These are phyloP conservation scores for Sorex araneus DNA, from an alignment of 2,113 vertebrate species.

Conservation along the genomic window DNA sequence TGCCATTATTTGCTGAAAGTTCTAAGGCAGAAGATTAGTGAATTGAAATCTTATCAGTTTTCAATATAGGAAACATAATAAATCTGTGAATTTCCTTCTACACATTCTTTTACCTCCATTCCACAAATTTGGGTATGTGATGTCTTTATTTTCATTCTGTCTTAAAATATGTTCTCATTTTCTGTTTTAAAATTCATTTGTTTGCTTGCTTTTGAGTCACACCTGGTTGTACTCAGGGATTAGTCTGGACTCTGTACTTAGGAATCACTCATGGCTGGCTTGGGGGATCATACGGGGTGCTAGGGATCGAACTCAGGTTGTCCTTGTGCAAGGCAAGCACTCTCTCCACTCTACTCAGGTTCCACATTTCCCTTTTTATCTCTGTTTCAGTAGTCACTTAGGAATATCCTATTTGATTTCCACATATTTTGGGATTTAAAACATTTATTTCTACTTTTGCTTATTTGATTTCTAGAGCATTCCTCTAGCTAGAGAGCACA, in stretches of 20 bases:
- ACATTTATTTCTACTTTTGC: background rate
- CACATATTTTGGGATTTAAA: background rate
- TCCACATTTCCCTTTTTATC: background rate
- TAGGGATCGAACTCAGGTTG: too few relatives aligned
- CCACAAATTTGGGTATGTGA: background rate
- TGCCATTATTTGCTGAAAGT: background rate
- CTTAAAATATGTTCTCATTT: background rate
- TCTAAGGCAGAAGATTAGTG: background rate
- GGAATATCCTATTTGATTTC: constrained; percentile 30
- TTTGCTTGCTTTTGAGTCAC: too few relatives aligned
- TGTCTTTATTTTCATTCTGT: constrained; percentile 22
- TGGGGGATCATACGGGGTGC: too few relatives aligned
- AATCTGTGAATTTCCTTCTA: constrained; percentile 19
- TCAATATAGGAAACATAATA: background rate
- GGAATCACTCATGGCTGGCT: too few relatives aligned
- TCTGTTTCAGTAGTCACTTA: constrained; percentile 29
- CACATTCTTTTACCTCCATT: background rate
- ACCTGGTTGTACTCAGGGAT: too few relatives aligned
- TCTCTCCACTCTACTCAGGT: too few relatives aligned
- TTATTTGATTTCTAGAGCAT: background rate
- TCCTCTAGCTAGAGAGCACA: background rate
- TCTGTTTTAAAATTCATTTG: too few relatives aligned
- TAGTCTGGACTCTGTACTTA: too few relatives aligned
- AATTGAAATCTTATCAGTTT: constrained; percentile 15
- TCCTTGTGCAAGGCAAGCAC: too few relatives aligned